Evolutionary conservation across 2,113 vertebrate species (phyloP).

Genomic region (Myxocyprinus asiaticus): DNA sequence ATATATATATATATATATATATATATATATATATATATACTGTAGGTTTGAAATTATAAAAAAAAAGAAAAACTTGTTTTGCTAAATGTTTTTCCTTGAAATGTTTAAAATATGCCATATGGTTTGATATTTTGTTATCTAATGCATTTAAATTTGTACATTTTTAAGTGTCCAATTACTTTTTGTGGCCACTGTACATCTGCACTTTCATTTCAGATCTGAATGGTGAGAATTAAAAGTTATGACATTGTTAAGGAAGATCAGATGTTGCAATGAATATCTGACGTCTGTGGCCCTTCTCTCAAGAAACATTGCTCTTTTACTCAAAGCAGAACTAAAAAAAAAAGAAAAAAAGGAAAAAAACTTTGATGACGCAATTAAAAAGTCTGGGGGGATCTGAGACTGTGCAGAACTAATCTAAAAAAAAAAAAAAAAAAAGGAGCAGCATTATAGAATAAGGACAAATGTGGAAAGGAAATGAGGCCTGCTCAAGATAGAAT

Average conservation of each 20-base stretch:
- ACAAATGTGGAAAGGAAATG: conserved; percentile 47
- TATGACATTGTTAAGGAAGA: conserved; percentile 2
- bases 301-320: conserved; percentile 7
- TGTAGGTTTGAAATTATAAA: no score
- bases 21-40: no score
- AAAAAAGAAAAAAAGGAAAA: conserved; percentile 30
- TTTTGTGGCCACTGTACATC: no score
- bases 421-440: conserved; percentile 32
- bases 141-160: no score
- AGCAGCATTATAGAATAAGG: conserved; percentile 49
- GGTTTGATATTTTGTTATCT: no score
- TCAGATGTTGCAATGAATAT: conserved; percentile 17
- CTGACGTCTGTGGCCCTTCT: conserved; percentile 32
- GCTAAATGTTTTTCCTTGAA: no score
- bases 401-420: conserved; percentile 51
- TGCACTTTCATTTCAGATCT: no score
- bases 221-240: no score
- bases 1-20: no score
- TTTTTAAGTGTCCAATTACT: no score
- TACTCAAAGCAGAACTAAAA: conserved; percentile 46
- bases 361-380: conserved; percentile 47
- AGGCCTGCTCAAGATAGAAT: conserved; percentile 51
- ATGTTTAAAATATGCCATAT: no score
- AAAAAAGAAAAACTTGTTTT: no score
- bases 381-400: conserved; percentile 44